Conservation (phyloP, 2,888 invertebrate species). For the Acleris cristana region DNA sequence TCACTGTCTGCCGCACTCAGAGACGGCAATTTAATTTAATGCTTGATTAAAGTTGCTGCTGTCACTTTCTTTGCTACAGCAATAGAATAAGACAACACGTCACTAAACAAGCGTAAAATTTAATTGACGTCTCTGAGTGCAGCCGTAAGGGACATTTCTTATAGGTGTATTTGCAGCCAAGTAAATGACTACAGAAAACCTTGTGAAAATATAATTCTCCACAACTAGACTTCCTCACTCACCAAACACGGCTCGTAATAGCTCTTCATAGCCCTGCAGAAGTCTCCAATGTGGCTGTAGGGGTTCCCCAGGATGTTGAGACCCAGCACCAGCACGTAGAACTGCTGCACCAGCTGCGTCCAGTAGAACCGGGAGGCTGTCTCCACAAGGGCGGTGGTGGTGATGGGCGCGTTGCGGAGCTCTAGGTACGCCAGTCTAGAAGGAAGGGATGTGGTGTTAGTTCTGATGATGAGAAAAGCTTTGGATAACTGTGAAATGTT, state of each 20-base stretch:
- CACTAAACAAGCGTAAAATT: too few species aligned
- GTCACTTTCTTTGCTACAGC: too few species aligned
- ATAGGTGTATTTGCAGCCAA: too few species aligned
- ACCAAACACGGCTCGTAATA: slow-evolving; percentile 86
- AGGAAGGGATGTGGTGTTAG: slow-evolving; percentile 34
- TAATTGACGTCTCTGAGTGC: too few species aligned
- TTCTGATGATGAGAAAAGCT: background rate
- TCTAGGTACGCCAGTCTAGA: slow-evolving; percentile 88
- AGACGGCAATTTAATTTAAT: too few species aligned
- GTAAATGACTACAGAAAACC: too few species aligned
- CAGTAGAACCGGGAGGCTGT: slow-evolving; percentile 86
- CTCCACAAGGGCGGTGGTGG: slow-evolving; percentile 73
- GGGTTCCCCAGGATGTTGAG: slow-evolving; percentile 92
- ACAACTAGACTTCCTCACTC: slow-evolving; percentile 43
- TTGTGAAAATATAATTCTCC: too few species aligned
- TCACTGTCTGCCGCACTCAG: too few species aligned
- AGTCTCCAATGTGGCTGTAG: slow-evolving; percentile 86
- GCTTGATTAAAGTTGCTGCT: too few species aligned
- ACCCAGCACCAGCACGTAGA: slow-evolving; percentile 90
- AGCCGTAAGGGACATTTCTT: too few species aligned
- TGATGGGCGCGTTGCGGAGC: slow-evolving; percentile 82
- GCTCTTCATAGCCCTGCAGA: slow-evolving; percentile 84
- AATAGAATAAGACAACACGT: too few species aligned
- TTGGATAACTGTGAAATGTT: background rate
- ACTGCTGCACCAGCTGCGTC: slow-evolving; percentile 90